Evolutionary conservation across 2,113 vertebrate genomes (phyloP).

Genomic region (Osmerus mordax): DNA sequence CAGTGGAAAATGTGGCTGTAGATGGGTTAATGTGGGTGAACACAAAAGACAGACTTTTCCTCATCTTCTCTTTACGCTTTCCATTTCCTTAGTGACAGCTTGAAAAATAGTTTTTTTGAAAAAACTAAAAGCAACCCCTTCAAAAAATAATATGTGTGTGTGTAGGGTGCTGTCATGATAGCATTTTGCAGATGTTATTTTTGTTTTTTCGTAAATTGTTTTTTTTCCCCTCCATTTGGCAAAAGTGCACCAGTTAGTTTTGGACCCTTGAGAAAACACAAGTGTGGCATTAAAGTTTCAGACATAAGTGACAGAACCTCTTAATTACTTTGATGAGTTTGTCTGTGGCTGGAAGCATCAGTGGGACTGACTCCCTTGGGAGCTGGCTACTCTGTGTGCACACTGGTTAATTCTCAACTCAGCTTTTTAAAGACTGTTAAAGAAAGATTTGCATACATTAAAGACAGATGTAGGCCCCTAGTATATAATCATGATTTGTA

Average conservation of each 20-base stretch:
- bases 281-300: slow-evolving; percentile 44
- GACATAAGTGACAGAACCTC: slow-evolving; percentile 48
- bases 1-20: slow-evolving; percentile 13
- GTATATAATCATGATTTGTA: too few species aligned
- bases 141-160: slow-evolving; percentile 44
- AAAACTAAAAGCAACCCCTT: slow-evolving; percentile 34
- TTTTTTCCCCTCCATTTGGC: slow-evolving; percentile 58
- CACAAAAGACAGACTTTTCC: slow-evolving; percentile 29
- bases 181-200: not conserved
- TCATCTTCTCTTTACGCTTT: slow-evolving; percentile 40
- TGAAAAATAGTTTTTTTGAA: slow-evolving; percentile 65
- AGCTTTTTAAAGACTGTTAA: too few species aligned
- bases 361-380: not conserved
- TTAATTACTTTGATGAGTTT: slow-evolving; percentile 60
- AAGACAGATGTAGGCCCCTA: too few species aligned
- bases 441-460: too few species aligned
- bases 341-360: slow-evolving; percentile 45
- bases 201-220: too few species aligned
- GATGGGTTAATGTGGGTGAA: slow-evolving; percentile 19
- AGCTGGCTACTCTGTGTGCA: not conserved
- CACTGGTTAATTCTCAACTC: not conserved
- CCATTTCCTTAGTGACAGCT: slow-evolving; percentile 53
- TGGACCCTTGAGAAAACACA: slow-evolving; percentile 36
- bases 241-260: slow-evolving; percentile 51
- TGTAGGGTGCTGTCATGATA: slow-evolving; percentile 22